A percentile compares a stretch with the other conserved stretches of the same genome.
Evolutionary conservation across 2,888 invertebrate species (phyloP).

Genomic region (Aphidius colemani): DNA sequence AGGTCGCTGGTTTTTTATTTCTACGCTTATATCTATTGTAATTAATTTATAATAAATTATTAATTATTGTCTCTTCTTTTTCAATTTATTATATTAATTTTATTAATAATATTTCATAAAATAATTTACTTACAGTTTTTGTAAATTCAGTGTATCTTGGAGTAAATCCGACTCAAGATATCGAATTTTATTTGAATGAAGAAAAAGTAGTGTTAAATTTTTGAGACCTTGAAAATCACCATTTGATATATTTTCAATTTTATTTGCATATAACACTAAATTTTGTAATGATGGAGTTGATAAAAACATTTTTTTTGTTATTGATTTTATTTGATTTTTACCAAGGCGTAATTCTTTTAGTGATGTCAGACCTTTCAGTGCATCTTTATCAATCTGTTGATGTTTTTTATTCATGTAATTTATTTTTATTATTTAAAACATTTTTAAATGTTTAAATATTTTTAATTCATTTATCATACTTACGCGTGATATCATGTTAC

Average conservation of each 20-base stretch:
- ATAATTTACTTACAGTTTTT: conserved; percentile 68
- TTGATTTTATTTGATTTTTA: conserved; percentile 67
- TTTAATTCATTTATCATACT: conserved; percentile 15
- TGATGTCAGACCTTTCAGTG: conserved; percentile 43
- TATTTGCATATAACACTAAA: conserved; percentile 72
- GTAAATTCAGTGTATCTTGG: conserved; percentile 68
- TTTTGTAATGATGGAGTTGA: conserved; percentile 67
- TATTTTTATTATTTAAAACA: not conserved
- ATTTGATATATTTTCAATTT: conserved; percentile 67
- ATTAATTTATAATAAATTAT: not conserved
- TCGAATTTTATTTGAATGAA: conserved; percentile 74
- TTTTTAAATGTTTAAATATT: not conserved
- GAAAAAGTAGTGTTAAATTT: conserved; percentile 69
- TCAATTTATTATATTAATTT: not conserved
- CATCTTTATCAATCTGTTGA: conserved; percentile 46
- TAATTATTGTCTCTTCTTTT: not conserved
- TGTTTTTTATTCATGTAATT: conserved; percentile 1
- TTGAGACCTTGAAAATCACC: conserved; percentile 68
- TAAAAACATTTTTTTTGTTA: conserved; percentile 67
- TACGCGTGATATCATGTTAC: conserved; percentile 68
- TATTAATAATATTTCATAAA: not conserved
- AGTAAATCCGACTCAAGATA: conserved; percentile 70
- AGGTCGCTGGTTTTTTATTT: not conserved
- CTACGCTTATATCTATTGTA: conserved; percentile 2
- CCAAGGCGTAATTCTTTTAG: conserved; percentile 72